Conservation (phyloP, 1,140 invertebrate genomes). For the Drosophila obscura region DNA sequence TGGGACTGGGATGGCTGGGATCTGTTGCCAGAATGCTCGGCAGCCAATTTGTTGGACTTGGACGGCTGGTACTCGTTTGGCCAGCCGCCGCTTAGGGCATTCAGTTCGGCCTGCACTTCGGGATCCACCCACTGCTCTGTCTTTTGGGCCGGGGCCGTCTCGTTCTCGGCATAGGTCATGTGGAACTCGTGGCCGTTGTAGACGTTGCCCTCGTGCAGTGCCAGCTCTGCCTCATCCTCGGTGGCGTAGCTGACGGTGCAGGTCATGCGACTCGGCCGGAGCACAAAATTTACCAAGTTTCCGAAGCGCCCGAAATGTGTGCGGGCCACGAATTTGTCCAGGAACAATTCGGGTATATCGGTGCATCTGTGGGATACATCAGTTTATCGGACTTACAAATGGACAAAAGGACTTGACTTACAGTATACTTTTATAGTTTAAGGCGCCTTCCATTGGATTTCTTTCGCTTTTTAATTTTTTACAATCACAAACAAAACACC, state of each 20-base stretch:
- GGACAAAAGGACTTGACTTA: constrained; percentile 14
- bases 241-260: constrained; percentile 87
- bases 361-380: constrained; percentile 84
- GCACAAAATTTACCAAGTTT: constrained; percentile 86
- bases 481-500: too few relatives aligned
- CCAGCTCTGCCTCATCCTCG: constrained; percentile 85
- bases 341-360: constrained; percentile 87
- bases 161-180: constrained; percentile 84
- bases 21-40: background rate
- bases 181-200: constrained; percentile 87
- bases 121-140: constrained; percentile 83
- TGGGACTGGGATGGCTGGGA: too few relatives aligned
- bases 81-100: constrained; percentile 81
- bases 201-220: constrained; percentile 86
- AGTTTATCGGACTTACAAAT: background rate
- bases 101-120: constrained; percentile 85
- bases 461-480: background rate
- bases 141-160: constrained; percentile 64
- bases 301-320: constrained; percentile 88
- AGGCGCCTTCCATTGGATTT: constrained; percentile 40
- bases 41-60: constrained; percentile 7
- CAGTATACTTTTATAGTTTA: constrained; percentile 70
- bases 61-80: constrained; percentile 20
- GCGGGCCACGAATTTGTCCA: constrained; percentile 86
- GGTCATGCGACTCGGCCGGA: constrained; percentile 86